phyloP scores from a whole-genome alignment of 1,140 invertebrate species.

The Schmidtea mediterranea region DNA sequence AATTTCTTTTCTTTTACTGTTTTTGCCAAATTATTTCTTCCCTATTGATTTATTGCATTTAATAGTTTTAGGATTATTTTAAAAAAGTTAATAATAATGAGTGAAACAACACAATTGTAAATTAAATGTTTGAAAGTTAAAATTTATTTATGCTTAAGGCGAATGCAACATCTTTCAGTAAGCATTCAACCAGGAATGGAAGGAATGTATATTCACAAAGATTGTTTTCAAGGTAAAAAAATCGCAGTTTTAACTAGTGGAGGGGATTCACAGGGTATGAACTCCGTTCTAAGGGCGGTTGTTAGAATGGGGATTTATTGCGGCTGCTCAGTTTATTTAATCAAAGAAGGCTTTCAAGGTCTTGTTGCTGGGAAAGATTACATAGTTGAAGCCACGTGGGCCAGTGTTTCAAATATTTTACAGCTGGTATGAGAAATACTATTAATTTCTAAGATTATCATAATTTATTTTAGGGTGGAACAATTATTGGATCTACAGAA shows the following conservation, averaged over 20 bases:
- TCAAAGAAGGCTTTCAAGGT: constrained; percentile 89
- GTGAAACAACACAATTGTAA: too few relatives aligned
- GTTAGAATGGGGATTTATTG: constrained; percentile 88
- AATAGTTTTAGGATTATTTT: too few relatives aligned
- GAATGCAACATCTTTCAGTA: too few relatives aligned
- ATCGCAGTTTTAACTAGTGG: constrained; percentile 27
- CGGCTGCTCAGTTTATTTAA: constrained; percentile 82
- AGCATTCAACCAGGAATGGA: constrained; percentile 14
- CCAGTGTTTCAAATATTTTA: constrained; percentile 90
- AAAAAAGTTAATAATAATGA: too few relatives aligned
- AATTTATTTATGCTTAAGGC: too few relatives aligned
- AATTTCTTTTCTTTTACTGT: too few relatives aligned
- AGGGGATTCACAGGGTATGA: constrained; percentile 66
- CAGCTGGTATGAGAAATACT: constrained; percentile 35
- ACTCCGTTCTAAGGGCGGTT: constrained; percentile 80
- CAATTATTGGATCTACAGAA: constrained; percentile 83
- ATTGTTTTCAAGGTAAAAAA: constrained; percentile 32
- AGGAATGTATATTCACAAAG: constrained; percentile 14
- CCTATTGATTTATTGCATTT: too few relatives aligned
- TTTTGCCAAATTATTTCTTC: too few relatives aligned
- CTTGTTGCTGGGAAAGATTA: constrained; percentile 91
- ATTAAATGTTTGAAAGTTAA: too few relatives aligned
- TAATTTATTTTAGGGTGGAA: constrained; percentile 42
- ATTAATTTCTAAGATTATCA: too few relatives aligned
- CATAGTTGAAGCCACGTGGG: constrained; percentile 82